phyloP scores from a whole-genome alignment of 2,888 invertebrate genomes.

The Gortyna flavago region DNA sequence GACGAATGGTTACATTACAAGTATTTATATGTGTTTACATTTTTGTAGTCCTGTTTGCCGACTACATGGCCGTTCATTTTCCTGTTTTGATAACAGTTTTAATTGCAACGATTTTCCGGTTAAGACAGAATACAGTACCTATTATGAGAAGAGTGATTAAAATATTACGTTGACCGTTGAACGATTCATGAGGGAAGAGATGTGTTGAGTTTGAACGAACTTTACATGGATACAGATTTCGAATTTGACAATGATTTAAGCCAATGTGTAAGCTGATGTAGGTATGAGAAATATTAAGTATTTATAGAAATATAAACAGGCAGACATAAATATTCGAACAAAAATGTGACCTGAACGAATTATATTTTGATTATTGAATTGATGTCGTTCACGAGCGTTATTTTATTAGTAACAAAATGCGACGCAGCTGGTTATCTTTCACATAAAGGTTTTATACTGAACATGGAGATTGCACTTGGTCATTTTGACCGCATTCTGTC shows the following conservation, averaged over 20 bases:
- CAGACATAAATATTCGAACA: conserved; percentile 39
- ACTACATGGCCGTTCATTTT: conserved; percentile 35
- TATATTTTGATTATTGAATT: conserved; percentile 27
- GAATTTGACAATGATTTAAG: conserved; percentile 52
- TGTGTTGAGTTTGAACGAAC: conserved; percentile 37
- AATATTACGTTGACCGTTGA: conserved; percentile 33
- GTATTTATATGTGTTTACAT: conserved; percentile 16
- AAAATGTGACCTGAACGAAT: conserved; percentile 46
- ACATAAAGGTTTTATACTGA: conserved; percentile 60
- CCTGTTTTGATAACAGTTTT: conserved; percentile 51
- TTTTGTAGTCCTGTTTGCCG: conserved; percentile 22
- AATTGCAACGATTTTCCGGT: conserved; percentile 43
- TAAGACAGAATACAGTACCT: conserved; percentile 47
- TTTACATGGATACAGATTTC: conserved; percentile 32
- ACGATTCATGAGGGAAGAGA: conserved; percentile 32
- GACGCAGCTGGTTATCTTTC: conserved; percentile 56
- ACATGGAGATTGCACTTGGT: conserved; percentile 57
- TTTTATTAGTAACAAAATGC: conserved; percentile 65
- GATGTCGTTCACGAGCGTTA: conserved; percentile 44
- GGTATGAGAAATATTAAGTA: conserved; percentile 45
- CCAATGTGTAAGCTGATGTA: conserved; percentile 61
- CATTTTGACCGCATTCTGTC: conserved; percentile 62
- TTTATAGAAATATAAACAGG: conserved; percentile 39
- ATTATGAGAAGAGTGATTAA: conserved; percentile 30
- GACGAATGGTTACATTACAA: conserved; percentile 6